Evolutionary conservation across 53 echinoderm and acorn worm species (phyloP), one percentile per base, ranked within the genome.

Genomic region (Actinopyga echinites): DNA sequence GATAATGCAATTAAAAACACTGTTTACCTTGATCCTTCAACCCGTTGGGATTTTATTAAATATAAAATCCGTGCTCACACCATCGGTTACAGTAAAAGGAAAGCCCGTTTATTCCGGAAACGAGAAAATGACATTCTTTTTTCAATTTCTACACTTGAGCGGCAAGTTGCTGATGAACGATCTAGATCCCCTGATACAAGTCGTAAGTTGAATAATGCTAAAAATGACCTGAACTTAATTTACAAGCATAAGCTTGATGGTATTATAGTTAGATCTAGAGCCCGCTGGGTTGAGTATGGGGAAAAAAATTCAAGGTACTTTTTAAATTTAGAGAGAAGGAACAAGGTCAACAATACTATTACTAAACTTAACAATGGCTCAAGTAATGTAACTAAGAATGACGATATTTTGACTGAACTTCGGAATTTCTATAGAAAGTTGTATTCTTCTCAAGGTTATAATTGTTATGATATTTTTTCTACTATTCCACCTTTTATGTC

Each of bases 251-350:
- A 56, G 29, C 30, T 74, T 17, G 53, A 36, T 36, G 92, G 89
- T n/a, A 79, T 67, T 13, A 89, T 89, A 60, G 67, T 84, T 6
- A 85, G 89, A 68, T 90, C 86, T 26, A 44, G 86, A 29, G 71
- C 86, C 56, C 31, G 85, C 75, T 37, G 37, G 85, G 74, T 67
- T 28, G 89, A 83, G 44, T 19, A 74, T 37, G 92, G 73, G 31
- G 88, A 89, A 60, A 81, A 40, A 45, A 88, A 69, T 62, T 85
- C 77, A 56, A 74, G 85, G n/a, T n/a, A n/a, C n/a, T n/a, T n/a
- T n/a, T n/a, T n/a, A n/a, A n/a, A n/a, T n/a, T n/a, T n/a, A 55
- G 89, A 92, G 79, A 86, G 86, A 35, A 37, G 84, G 38, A 89
- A 83, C 69, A 60, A 29, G 24, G 75, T 85, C 36, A 83, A 60